A percentile compares a stretch with the other conserved stretches of the same genome.
These are phyloP conservation scores for Hydrochoerus hydrochaeris DNA, from an alignment of 2,113 vertebrate genomes.

Conservation along the genomic window DNA sequence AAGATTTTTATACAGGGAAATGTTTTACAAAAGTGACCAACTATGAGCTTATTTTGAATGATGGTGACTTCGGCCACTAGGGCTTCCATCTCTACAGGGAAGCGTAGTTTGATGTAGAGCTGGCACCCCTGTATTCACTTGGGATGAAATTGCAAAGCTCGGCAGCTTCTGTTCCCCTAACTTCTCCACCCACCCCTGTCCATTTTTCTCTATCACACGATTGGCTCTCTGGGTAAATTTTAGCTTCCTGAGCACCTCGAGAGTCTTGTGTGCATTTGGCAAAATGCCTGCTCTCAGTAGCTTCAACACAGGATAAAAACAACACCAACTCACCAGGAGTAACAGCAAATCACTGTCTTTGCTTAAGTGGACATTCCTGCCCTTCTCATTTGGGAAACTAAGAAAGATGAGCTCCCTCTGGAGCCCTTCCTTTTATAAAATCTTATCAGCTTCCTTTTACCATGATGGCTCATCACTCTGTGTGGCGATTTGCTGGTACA, in stretches of 20 bases:
- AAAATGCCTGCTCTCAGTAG: neutral
- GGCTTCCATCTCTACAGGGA: neutral
- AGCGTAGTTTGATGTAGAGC: neutral
- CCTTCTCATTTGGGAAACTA: no score
- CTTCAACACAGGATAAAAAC: neutral
- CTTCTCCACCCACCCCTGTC: no score
- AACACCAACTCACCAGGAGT: no score
- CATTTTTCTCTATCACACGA: neutral
- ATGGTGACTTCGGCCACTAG: neutral
- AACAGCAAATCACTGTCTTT: neutral
- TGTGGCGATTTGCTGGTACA: neutral
- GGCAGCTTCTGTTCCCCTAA: rapidly evolving
- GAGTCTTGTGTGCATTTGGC: neutral
- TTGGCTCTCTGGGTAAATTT: neutral
- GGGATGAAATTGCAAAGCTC: neutral
- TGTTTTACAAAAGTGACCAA: no score
- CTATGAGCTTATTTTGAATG: no score
- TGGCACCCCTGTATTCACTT: rapidly evolving
- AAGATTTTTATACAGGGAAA: neutral
- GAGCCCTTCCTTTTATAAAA: neutral
- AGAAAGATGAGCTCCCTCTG: neutral
- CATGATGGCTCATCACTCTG: neutral
- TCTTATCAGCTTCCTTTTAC: neutral
- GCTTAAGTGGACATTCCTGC: neutral
- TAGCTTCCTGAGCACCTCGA: neutral